Conservation (phyloP, 2,797 vertebrate species). For the Petrocephalus sullivani region DNA sequence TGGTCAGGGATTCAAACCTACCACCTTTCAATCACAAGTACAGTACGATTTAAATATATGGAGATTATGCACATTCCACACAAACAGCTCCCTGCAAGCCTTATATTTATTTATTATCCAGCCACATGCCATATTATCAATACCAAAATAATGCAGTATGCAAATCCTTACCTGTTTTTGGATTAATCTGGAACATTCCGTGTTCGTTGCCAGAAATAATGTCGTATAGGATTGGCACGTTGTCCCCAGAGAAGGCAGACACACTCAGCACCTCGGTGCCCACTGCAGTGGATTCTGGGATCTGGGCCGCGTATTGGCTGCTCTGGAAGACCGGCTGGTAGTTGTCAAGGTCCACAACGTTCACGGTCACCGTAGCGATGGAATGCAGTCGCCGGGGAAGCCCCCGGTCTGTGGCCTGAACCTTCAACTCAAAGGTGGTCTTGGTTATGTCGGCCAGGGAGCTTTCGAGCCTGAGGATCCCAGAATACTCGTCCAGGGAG, state of each 20-base stretch:
- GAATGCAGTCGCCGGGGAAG: constrained; percentile 74
- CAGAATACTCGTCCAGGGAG: constrained; percentile 84
- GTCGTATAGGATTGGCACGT: constrained; percentile 65
- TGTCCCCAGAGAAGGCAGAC: constrained; percentile 64
- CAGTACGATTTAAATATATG: background rate
- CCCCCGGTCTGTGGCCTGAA: constrained; percentile 83
- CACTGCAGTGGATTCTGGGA: constrained; percentile 72
- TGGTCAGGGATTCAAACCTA: too few species aligned
- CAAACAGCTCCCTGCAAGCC: background rate
- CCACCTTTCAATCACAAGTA: too few species aligned
- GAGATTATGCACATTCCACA: background rate
- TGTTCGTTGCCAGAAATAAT: constrained; percentile 81
- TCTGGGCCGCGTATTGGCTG: constrained; percentile 68
- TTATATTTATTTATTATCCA: background rate
- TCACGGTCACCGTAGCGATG: constrained; percentile 72
- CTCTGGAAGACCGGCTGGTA: constrained; percentile 84
- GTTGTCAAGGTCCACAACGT: constrained; percentile 80
- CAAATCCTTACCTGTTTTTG: constrained; percentile 69
- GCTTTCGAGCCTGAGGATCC: constrained; percentile 83
- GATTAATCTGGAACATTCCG: constrained; percentile 71
- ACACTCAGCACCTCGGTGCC: constrained; percentile 77
- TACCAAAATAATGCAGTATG: background rate
- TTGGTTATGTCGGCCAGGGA: constrained; percentile 67
- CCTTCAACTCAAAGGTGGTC: constrained; percentile 72
- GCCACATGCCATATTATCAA: background rate